phyloP scores from a whole-genome alignment of 2,113 vertebrate genomes.

The Cervus canadensis region DNA sequence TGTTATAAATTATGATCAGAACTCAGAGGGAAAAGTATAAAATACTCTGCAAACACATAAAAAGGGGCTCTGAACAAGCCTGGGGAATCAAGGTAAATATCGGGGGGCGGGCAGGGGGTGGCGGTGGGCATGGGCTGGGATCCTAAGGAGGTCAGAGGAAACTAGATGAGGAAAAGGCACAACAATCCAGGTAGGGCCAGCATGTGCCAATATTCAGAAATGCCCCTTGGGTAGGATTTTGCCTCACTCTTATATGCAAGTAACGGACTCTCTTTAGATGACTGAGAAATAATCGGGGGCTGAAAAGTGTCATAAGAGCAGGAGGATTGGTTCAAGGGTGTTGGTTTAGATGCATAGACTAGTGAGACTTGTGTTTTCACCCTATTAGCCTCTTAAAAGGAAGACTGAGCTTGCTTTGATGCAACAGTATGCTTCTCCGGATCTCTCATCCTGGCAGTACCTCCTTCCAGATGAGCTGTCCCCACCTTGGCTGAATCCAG shows the following conservation, averaged over 20 bases:
- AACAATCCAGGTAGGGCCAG: not conserved
- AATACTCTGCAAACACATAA: not conserved
- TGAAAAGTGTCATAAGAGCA: not conserved
- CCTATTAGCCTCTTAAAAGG: not conserved
- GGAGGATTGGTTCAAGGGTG: not conserved
- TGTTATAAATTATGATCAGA: not conserved
- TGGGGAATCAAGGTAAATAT: not conserved
- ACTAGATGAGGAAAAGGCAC: too few species aligned
- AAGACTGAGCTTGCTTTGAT: not conserved
- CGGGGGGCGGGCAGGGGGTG: accelerated
- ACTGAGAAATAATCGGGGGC: not conserved
- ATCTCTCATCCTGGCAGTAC: not conserved
- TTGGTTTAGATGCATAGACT: not conserved
- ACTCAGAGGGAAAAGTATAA: not conserved
- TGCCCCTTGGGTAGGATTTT: not conserved
- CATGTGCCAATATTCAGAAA: not conserved
- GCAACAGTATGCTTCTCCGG: not conserved
- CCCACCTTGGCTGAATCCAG: not conserved
- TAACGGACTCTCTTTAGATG: not conserved
- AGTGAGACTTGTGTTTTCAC: not conserved
- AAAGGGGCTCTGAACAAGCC: not conserved
- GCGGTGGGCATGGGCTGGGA: not conserved
- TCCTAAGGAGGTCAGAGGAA: not conserved
- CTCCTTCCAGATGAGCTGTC: not conserved
- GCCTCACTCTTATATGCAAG: not conserved